Evolutionary conservation across 2,888 invertebrate species (phyloP), one percentile per base, ranked within the genome.

Genomic region (Rotaria socialis): DNA sequence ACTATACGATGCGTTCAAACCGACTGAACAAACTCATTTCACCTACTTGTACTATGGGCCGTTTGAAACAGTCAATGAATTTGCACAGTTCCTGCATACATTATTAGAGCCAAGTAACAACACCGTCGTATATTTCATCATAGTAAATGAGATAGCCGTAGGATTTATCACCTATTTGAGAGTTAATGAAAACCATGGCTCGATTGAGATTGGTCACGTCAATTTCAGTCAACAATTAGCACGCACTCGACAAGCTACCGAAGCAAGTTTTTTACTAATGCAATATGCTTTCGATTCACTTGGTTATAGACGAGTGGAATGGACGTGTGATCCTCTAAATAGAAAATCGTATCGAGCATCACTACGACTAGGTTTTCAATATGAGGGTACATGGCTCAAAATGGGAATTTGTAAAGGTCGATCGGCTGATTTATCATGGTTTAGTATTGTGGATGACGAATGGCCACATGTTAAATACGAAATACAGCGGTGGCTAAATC

Each of bases 301-400:
- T 43, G 19, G 43, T 5, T 75, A 75, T 11, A 19, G 75, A 75
- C 75, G 75, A 43, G 75, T 75, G 1, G 43, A 24, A 24, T 75
- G 75, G 75, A 75, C 8, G 1, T 43, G 43, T 8, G 24, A 75
- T 75, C 11, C 75, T 16, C 41, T 75, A 43, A 75, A 75, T 43
- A 24, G 0, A 4, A 75, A 75, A 43, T 75, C 75, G 43, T 41
- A 41, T 43, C 41, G 41, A 41, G 43, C 75, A 43, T 43, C 75
- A 2, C 0, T 41, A 3, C 1, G 75, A 24, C 24, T 75, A 22
- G 75, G 75, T 11, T 75, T 43, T 75, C 75, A 75, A 75, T 75
- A 41, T 75, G 75, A 75, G 19, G 75, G 75, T 47, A 75, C 43
- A 43, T 75, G 43, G 75, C 7, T 75, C 19, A 75, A 75, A 75